Evolutionary conservation across 2,113 vertebrate species (phyloP).

Genomic region (Limnothrissa miodon): DNA sequence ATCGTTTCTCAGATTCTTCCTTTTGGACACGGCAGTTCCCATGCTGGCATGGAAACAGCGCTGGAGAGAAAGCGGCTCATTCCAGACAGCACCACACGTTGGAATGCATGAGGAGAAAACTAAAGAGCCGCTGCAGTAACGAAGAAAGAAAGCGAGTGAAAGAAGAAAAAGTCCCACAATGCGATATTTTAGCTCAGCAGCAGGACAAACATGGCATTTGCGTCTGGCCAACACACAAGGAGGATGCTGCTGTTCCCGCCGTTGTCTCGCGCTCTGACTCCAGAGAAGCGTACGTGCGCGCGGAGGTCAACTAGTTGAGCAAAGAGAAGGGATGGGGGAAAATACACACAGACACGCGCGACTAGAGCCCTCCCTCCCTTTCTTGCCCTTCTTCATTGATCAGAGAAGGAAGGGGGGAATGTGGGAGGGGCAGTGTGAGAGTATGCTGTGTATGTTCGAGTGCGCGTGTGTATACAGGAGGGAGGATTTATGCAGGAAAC

Average conservation of each 20-base stretch:
- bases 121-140: neutral
- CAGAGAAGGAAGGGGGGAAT: slow-evolving; percentile 39
- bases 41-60: slow-evolving; percentile 80
- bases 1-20: slow-evolving; percentile 91
- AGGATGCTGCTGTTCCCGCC: slow-evolving; percentile 31
- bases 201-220: neutral
- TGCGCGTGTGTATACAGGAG: neutral
- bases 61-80: slow-evolving; percentile 64
- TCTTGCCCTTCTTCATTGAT: slow-evolving; percentile 58
- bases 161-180: neutral
- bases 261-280: slow-evolving; percentile 3
- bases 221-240: slow-evolving; percentile 35
- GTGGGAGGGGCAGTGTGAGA: slow-evolving; percentile 35
- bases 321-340: slow-evolving; percentile 25
- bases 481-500: slow-evolving; percentile 32
- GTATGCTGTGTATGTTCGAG: slow-evolving; percentile 15
- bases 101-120: slow-evolving; percentile 47
- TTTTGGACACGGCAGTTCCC: slow-evolving; percentile 94
- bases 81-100: slow-evolving; percentile 56
- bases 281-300: slow-evolving; percentile 44
- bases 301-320: slow-evolving; percentile 44
- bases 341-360: slow-evolving; percentile 39
- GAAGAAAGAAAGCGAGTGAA: neutral
- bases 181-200: neutral
- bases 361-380: slow-evolving; percentile 31